These are phyloP conservation scores for Anoncus sp. DNA, from an alignment of 2,888 invertebrate species.

Conservation along the genomic window DNA sequence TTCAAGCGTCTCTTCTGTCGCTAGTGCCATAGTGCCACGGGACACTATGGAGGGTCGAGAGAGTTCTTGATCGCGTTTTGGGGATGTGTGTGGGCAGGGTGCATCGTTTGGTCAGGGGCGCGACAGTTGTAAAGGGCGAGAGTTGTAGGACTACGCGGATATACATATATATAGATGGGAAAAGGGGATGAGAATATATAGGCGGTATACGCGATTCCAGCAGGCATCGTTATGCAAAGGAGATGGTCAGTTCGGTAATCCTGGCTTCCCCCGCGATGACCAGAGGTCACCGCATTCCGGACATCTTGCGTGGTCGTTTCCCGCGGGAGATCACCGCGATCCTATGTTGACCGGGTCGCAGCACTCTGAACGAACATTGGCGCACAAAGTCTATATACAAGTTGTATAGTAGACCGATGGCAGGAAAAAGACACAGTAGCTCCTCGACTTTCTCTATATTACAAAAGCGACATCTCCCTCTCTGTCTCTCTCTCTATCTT, in stretches of 20 bases:
- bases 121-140: slow-evolving; percentile 51
- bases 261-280: slow-evolving; percentile 70
- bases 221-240: slow-evolving; percentile 82
- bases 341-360: slow-evolving; percentile 38
- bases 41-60: slow-evolving; percentile 21
- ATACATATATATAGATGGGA: slow-evolving; percentile 37
- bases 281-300: slow-evolving; percentile 79
- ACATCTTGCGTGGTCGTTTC: slow-evolving; percentile 80
- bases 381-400: background rate
- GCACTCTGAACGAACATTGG: slow-evolving; percentile 32
- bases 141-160: slow-evolving; percentile 19
- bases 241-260: slow-evolving; percentile 82
- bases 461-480: slow-evolving; percentile 17
- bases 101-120: slow-evolving; percentile 60
- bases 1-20: slow-evolving; percentile 44
- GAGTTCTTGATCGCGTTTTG: slow-evolving; percentile 47
- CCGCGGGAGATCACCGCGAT: slow-evolving; percentile 68
- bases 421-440: slow-evolving; percentile 9
- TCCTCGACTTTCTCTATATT: slow-evolving; percentile 30
- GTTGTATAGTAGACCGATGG: slow-evolving; percentile 13
- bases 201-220: slow-evolving; percentile 49
- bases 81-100: slow-evolving; percentile 58
- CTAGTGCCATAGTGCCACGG: slow-evolving; percentile 43
- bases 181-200: slow-evolving; percentile 54
- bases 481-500: slow-evolving; percentile 4